Conservation (phyloP, 1,140 invertebrate genomes). For the Lordiphosa clarofinis region DNA sequence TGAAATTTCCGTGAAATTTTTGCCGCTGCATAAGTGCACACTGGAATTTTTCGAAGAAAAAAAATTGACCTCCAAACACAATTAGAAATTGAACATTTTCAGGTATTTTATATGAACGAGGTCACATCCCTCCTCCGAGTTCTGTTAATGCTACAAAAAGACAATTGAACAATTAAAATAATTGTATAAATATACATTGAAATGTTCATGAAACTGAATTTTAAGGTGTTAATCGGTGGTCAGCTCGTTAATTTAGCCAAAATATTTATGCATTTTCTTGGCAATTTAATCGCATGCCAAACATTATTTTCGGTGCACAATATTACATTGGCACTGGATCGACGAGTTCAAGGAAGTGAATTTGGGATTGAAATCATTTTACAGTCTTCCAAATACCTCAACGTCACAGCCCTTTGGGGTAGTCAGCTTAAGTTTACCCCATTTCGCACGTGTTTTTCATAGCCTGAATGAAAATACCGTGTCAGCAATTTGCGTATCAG, state of each 20-base stretch:
- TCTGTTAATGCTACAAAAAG: background rate
- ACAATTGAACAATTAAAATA: slow-evolving; percentile 5
- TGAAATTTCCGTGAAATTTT: slow-evolving; percentile 38
- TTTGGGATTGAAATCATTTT: too few relatives aligned
- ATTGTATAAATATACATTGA: slow-evolving; percentile 7
- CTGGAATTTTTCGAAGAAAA: slow-evolving; percentile 21
- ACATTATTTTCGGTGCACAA: background rate
- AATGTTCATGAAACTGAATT: slow-evolving; percentile 1
- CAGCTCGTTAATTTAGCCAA: slow-evolving; percentile 5
- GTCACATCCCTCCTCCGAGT: background rate
- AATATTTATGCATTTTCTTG: slow-evolving; percentile 40
- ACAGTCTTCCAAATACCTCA: too few relatives aligned
- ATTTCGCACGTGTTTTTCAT: slow-evolving; percentile 1
- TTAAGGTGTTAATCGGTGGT: background rate
- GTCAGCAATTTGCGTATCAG: slow-evolving; percentile 37
- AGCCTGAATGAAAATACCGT: slow-evolving; percentile 45
- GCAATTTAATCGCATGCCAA: slow-evolving; percentile 11
- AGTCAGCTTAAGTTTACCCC: too few relatives aligned
- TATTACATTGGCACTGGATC: too few relatives aligned
- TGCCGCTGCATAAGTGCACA: background rate
- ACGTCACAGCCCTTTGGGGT: too few relatives aligned
- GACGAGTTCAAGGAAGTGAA: background rate
- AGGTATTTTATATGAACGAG: background rate
- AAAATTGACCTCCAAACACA: slow-evolving; percentile 3
- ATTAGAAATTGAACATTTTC: slow-evolving; percentile 4